Conservation (phyloP, 2,888 invertebrate species). For the Mermis nigrescens region DNA sequence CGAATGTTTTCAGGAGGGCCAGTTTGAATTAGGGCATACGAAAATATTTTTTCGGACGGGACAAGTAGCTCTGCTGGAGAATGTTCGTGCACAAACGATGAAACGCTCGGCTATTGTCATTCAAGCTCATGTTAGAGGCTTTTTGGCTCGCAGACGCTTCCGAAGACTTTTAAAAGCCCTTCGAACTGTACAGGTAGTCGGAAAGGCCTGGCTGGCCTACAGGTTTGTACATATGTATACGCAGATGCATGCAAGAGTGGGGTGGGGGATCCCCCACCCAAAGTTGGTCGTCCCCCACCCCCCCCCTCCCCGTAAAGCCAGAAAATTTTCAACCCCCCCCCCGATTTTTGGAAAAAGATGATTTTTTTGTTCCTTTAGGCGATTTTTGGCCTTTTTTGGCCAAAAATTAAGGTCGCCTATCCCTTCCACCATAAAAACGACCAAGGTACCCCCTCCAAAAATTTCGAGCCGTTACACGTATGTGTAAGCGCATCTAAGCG, state of each 20-base stretch:
- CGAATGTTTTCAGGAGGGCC: slow-evolving; percentile 50
- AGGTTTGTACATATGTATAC: slow-evolving; percentile 36
- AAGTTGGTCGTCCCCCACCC: no score
- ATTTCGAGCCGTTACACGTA: no score
- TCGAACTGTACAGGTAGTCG: slow-evolving; percentile 54
- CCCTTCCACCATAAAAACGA: no score
- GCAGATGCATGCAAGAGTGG: neutral
- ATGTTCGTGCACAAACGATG: slow-evolving; percentile 61
- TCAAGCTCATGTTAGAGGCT: slow-evolving; percentile 70
- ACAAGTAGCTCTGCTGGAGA: slow-evolving; percentile 88
- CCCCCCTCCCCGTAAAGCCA: no score
- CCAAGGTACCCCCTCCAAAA: no score
- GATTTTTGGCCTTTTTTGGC: no score
- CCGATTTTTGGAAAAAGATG: no score
- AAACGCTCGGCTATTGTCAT: slow-evolving; percentile 71
- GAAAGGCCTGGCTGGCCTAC: slow-evolving; percentile 62
- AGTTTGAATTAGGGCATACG: slow-evolving; percentile 87
- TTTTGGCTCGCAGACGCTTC: slow-evolving; percentile 55
- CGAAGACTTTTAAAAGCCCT: slow-evolving; percentile 47
- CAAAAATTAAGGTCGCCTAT: no score
- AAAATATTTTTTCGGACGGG: slow-evolving; percentile 97
- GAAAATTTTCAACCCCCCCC: no score
- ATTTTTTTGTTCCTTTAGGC: no score
- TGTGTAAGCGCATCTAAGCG: no score
- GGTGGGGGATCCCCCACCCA: no score